Percentiles rank a stretch among this genome's conserved stretches.
Evolutionary conservation across 2,888 invertebrate species (phyloP).

Genomic region (Ptychoptera albimana): DNA sequence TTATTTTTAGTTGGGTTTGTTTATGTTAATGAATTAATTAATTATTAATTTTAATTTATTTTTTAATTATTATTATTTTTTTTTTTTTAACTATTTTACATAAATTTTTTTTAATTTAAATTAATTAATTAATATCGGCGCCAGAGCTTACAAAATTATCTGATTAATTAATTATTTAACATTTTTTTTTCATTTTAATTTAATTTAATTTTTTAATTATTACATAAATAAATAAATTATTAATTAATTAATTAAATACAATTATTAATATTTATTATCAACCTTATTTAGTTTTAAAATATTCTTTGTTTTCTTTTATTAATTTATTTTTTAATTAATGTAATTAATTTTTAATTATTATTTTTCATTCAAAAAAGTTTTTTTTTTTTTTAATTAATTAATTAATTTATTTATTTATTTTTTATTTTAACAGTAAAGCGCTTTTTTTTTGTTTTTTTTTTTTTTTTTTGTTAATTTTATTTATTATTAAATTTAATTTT

Average conservation of each 20-base stretch:
- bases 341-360: too few relatives aligned
- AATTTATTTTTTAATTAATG: too few relatives aligned
- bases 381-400: too few relatives aligned
- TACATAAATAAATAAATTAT: not conserved
- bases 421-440: too few relatives aligned
- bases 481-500: too few relatives aligned
- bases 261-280: conserved; percentile 3
- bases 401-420: too few relatives aligned
- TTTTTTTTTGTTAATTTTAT: too few relatives aligned
- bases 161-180: conserved; percentile 1
- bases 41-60: conserved; percentile 11
- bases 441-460: too few relatives aligned
- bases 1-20: not conserved
- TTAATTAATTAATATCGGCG: conserved; percentile 4
- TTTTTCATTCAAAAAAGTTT: too few relatives aligned
- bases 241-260: too few relatives aligned
- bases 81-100: conserved; percentile 7
- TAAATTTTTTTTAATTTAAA: conserved; percentile 5
- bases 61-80: conserved; percentile 11
- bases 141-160: not conserved
- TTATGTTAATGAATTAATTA: not conserved
- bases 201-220: conserved; percentile 2
- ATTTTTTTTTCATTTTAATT: conserved; percentile 1
- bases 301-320: conserved; percentile 3
- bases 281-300: conserved; percentile 6